phyloP scores from a whole-genome alignment of 2,797 vertebrate species.

The Lepilemur septentrionalis region DNA sequence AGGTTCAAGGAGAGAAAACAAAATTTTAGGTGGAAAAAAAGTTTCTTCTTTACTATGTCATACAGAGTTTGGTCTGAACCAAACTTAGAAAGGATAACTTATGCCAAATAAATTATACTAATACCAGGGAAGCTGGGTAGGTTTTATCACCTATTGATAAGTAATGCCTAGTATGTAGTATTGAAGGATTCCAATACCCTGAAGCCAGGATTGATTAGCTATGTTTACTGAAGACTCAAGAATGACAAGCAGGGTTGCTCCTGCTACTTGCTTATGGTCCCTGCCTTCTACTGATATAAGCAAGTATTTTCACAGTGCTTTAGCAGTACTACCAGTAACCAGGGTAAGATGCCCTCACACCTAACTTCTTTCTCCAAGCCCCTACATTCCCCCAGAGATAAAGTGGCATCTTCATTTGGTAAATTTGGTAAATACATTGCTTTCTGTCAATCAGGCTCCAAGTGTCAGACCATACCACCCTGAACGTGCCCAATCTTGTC shows the following conservation, averaged over 20 bases:
- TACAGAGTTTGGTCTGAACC: background rate
- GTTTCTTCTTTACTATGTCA: background rate
- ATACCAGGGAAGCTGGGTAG: background rate
- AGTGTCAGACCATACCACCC: background rate
- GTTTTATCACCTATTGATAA: background rate
- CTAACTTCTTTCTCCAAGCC: background rate
- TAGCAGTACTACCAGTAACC: background rate
- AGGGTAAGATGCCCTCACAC: background rate
- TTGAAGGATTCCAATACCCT: background rate
- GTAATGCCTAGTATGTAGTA: background rate
- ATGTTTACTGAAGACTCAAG: background rate
- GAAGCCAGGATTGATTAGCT: background rate
- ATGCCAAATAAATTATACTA: background rate
- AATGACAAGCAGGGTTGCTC: background rate
- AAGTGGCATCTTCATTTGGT: background rate
- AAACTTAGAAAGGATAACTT: background rate
- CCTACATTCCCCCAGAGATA: background rate
- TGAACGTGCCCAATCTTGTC: background rate
- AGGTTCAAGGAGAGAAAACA: background rate
- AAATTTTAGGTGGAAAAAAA: background rate
- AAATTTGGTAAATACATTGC: background rate
- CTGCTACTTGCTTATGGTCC: background rate
- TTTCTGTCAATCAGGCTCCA: background rate
- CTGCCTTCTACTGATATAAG: background rate
- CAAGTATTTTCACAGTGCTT: background rate